Evolutionary conservation across 23 tunicate species (phyloP).

Genomic region (Styela plicata): DNA sequence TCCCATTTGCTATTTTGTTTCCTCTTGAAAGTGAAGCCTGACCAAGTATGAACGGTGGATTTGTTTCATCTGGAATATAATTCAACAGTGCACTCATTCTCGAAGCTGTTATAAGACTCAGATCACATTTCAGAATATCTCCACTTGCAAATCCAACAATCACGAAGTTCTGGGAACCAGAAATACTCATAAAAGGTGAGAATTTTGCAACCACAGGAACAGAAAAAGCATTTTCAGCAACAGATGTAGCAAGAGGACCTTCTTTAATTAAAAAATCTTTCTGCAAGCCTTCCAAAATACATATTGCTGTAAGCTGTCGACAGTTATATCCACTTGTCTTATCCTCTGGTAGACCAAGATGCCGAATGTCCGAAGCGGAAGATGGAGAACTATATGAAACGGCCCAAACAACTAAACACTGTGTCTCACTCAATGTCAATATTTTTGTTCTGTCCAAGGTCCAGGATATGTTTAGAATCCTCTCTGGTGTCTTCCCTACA

Average conservation of each 20-base stretch:
- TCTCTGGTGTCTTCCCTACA: constrained; percentile 39
- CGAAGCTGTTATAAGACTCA: constrained; percentile 20
- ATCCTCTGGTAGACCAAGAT: constrained; percentile 16
- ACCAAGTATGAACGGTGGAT: constrained; percentile 10
- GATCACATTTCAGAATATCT: constrained; percentile 53
- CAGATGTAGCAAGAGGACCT: constrained; percentile 2
- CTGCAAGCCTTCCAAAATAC: constrained; percentile 42
- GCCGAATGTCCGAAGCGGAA: constrained; percentile 31
- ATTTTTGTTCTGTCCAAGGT: constrained; percentile 46
- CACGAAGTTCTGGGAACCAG: constrained; percentile 55
- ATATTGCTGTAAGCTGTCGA: constrained; percentile 61
- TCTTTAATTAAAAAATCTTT: constrained; percentile 53
- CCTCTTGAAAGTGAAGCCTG: constrained; percentile 17
- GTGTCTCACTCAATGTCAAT: constrained; percentile 31
- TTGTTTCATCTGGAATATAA: not conserved
- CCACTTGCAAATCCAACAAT: constrained; percentile 53
- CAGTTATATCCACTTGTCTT: constrained; percentile 8
- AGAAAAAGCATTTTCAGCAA: not conserved
- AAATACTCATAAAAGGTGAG: constrained; percentile 31
- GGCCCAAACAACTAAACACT: constrained; percentile 62
- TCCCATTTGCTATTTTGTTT: constrained; percentile 43
- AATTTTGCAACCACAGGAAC: constrained; percentile 33
- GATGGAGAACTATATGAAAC: constrained; percentile 43
- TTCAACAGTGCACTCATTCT: constrained; percentile 19
- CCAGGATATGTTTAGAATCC: constrained; percentile 46